Base-by-base conservation (phyloP, 2,797 vertebrate genomes). In the Peromyscus attwateri region DNA sequence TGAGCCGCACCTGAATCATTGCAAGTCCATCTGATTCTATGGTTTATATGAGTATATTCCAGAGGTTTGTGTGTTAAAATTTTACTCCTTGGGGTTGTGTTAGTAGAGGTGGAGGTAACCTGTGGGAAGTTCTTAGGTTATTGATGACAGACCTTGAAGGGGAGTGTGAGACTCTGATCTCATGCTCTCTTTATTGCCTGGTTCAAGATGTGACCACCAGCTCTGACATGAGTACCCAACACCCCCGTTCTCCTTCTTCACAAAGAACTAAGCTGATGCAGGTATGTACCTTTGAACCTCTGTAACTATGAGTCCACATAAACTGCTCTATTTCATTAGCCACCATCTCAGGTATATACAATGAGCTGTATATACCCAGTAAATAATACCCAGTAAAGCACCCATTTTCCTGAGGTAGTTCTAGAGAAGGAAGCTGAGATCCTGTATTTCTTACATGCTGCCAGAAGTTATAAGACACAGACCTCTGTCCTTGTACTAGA, bases 31-130 rank as follows among this genome's bases (percentile, higher is more conserved):
- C 19, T 9, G 87, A 49, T 68, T 40, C 8, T 5, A 10, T 29
- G 70, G 43, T 84, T 76, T 76, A 25, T 7, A 52, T 64, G 75
- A 40, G 4, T 55, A n/a, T 19, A 34, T 25, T 29, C 57, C 14
- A 52, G 60, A 52, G 34, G 34, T 49, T n/a, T 73, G 23, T 17
- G 12, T 37, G 10, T 77, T 62, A 83, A 75, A n/a, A 40, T 1
- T 21, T n/a, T 17, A 31, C 3, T 49, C 3, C 52, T 13, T 10
- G 25, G 17, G 7, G 23, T 29, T n/a, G 27, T 0, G 6, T 5
- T 85, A 10, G 3, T 68, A 9, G 82, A 49, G 62, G 5, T 55
- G 40, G 68, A 40, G 17, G n/a, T 27, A 21, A 4, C 34, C 57
- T 29, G 62, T 52, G 34, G 2, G 4, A 76, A 46, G 6, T 52